A percentile compares a stretch with the other conserved stretches of the same genome.
These are phyloP conservation scores for Drosophila pseudoananassae DNA, from an alignment of 1,140 invertebrate species.

Conservation along the genomic window DNA sequence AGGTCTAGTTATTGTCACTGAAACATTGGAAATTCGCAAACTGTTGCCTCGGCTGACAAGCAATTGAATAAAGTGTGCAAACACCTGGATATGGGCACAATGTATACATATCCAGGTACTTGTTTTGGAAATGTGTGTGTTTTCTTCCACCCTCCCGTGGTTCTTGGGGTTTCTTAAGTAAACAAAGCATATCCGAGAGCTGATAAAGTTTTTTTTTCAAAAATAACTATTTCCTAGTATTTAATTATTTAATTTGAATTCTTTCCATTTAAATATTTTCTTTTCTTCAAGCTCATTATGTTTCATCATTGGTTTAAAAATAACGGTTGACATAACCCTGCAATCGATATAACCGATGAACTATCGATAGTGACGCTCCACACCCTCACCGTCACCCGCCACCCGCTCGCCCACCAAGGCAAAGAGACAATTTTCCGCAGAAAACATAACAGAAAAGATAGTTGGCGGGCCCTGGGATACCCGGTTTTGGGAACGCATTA, in stretches of 20 bases:
- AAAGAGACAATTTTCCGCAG: constrained; percentile 10
- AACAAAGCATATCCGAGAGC: neutral
- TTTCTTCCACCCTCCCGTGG: neutral
- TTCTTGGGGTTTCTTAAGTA: neutral
- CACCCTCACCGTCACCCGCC: neutral
- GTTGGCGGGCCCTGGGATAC: constrained; percentile 17
- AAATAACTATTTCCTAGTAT: no score
- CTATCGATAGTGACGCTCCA: constrained; percentile 11
- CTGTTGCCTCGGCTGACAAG: constrained; percentile 9
- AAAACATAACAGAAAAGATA: constrained; percentile 40
- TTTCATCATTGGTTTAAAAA: neutral
- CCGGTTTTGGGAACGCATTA: constrained; percentile 16
- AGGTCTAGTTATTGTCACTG: constrained; percentile 19
- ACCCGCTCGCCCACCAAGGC: neutral
- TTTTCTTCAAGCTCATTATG: no score
- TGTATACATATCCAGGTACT: constrained; percentile 1
- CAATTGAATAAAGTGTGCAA: constrained; percentile 8
- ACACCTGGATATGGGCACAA: constrained; percentile 5
- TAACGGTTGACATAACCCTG: neutral
- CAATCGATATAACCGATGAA: constrained; percentile 2
- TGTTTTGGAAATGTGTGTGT: neutral
- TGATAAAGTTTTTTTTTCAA: no score
- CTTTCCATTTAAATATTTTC: no score
- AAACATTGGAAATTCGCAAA: constrained; percentile 22
- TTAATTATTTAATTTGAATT: no score